Conservation (phyloP, 2,797 vertebrate genomes). For the Denticeps clupeoides region DNA sequence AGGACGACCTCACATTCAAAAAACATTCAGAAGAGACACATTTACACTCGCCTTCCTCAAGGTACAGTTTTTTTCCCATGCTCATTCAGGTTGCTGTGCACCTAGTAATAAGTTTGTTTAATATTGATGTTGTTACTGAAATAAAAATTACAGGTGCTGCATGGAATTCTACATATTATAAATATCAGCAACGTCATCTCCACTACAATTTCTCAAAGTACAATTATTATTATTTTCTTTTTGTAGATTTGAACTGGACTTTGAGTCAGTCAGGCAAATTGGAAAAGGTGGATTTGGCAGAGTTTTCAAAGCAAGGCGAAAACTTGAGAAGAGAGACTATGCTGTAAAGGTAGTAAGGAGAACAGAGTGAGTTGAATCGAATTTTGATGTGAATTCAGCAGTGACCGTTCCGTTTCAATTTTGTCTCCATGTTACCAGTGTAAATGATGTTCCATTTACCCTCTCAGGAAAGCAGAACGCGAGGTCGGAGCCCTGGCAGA, state of each 20-base stretch:
- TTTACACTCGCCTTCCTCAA: neutral
- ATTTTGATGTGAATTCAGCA: neutral
- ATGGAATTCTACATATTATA: neutral
- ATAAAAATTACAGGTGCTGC: neutral
- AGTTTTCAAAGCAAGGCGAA: slow-evolving; percentile 51
- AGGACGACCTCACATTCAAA: too few species aligned
- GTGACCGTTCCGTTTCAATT: neutral
- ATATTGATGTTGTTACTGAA: slow-evolving; percentile 9
- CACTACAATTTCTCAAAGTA: neutral
- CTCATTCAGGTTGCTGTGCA: too few species aligned
- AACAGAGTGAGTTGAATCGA: slow-evolving; percentile 40
- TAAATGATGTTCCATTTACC: neutral
- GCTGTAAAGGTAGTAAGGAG: slow-evolving; percentile 55
- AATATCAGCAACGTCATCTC: neutral
- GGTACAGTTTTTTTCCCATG: neutral
- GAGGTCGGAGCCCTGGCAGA: slow-evolving; percentile 45
- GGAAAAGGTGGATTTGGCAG: slow-evolving; percentile 51
- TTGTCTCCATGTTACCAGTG: neutral
- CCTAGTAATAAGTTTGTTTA: too few species aligned
- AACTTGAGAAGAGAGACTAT: slow-evolving; percentile 23
- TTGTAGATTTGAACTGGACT: slow-evolving; percentile 47
- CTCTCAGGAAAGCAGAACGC: slow-evolving; percentile 42
- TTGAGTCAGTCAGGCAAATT: slow-evolving; percentile 32
- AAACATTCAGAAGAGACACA: too few species aligned
- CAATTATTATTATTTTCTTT: neutral